Conservation (phyloP, 2,113 vertebrate species). For the Anseranas semipalmata region DNA sequence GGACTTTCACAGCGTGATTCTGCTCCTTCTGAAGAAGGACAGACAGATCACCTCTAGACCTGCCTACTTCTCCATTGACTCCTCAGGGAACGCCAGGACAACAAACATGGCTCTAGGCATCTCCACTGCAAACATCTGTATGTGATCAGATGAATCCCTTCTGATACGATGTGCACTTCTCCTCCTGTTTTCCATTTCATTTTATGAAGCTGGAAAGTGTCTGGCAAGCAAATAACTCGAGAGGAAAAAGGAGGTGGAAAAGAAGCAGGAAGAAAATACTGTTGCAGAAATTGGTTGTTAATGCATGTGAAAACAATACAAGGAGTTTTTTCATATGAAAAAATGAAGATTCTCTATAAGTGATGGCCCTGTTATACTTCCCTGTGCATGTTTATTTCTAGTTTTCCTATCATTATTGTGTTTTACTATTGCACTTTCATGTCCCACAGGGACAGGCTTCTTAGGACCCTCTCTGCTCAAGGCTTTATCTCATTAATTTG, state of each 20-base stretch:
- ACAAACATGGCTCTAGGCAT: neutral
- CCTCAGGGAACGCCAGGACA: neutral
- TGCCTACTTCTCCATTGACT: neutral
- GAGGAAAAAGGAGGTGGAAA: neutral
- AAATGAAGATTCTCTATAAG: neutral
- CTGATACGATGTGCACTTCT: neutral
- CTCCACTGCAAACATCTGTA: neutral
- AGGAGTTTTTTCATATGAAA: neutral
- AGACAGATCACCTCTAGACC: neutral
- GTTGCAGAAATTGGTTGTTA: neutral
- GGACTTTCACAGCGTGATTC: neutral
- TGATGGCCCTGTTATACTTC: neutral
- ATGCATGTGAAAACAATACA: neutral
- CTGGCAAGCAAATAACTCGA: neutral
- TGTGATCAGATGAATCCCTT: neutral
- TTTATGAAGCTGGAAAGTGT: neutral
- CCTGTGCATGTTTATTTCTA: neutral
- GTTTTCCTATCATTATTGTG: neutral
- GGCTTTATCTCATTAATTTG: constrained; percentile 10
- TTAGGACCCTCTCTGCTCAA: neutral
- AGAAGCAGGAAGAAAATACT: neutral
- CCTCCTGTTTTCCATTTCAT: neutral
- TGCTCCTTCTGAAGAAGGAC: neutral
- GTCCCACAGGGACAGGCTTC: neutral
- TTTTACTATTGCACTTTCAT: neutral